These are phyloP conservation scores for Tachystola acroxantha DNA, from an alignment of 2,888 invertebrate genomes.

Conservation along the genomic window DNA sequence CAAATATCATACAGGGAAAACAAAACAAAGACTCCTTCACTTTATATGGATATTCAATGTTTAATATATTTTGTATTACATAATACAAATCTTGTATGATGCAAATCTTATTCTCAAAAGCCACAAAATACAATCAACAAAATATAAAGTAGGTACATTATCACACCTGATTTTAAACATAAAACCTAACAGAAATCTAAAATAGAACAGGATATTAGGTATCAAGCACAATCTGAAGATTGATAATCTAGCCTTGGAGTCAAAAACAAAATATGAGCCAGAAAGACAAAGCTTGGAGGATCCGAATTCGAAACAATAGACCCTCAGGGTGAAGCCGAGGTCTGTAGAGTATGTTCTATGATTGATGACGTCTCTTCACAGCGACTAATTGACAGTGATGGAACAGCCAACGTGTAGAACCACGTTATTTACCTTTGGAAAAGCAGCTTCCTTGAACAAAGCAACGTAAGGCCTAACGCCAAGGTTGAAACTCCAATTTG, in stretches of 20 bases:
- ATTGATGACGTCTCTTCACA: constrained; percentile 70
- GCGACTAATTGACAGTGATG: constrained; percentile 76
- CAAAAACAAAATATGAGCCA: neutral
- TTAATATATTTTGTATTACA: too few relatives aligned
- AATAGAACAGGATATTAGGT: too few relatives aligned
- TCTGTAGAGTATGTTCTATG: constrained; percentile 48
- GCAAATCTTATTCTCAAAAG: too few relatives aligned
- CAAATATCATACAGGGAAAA: too few relatives aligned
- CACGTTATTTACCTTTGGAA: constrained; percentile 25
- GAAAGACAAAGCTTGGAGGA: constrained; percentile 20
- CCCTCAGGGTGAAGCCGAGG: constrained; percentile 44
- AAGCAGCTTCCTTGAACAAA: constrained; percentile 18
- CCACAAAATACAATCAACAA: too few relatives aligned
- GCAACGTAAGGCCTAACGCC: neutral
- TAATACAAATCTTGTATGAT: too few relatives aligned
- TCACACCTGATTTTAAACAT: too few relatives aligned
- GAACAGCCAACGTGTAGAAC: constrained; percentile 55
- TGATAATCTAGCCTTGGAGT: neutral
- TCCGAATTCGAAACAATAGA: constrained; percentile 54
- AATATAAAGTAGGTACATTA: too few relatives aligned
- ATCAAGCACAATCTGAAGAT: neutral
- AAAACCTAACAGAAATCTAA: too few relatives aligned
- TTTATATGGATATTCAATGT: too few relatives aligned
- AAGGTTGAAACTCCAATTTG: constrained; percentile 22
- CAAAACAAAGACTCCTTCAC: too few relatives aligned